A percentile compares a stretch with the other conserved stretches of the same genome.
phyloP scores from a whole-genome alignment of 2,113 vertebrate genomes.

The Sceloporus tristichus region DNA sequence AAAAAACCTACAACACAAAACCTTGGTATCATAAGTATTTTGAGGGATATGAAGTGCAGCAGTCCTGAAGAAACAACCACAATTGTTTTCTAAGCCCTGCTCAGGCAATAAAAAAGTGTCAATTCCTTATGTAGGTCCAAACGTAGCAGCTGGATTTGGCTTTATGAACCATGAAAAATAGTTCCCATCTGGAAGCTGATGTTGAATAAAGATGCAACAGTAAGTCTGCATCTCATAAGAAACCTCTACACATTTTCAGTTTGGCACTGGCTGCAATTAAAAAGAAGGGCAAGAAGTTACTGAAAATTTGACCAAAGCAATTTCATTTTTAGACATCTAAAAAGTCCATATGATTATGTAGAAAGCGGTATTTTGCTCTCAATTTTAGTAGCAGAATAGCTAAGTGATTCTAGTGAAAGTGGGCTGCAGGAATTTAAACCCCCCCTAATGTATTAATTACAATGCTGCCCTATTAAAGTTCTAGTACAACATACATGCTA shows the following conservation, averaged over 20 bases:
- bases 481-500: not conserved
- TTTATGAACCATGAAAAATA: constrained; percentile 90
- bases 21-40: constrained; percentile 73
- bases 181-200: constrained; percentile 87
- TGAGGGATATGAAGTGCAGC: constrained; percentile 72
- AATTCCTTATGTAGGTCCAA: constrained; percentile 87
- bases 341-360: not conserved
- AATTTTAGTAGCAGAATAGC: constrained; percentile 1
- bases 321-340: not conserved
- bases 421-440: constrained; percentile 19
- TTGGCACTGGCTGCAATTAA: constrained; percentile 25
- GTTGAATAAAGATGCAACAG: constrained; percentile 87
- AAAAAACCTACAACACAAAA: constrained; percentile 48
- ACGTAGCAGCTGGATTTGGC: constrained; percentile 87
- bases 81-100: constrained; percentile 82
- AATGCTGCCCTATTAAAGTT: not conserved
- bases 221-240: constrained; percentile 80
- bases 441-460: not conserved
- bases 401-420: constrained; percentile 16
- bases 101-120: constrained; percentile 82
- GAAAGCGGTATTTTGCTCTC: not conserved
- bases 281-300: not conserved
- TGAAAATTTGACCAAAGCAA: not conserved
- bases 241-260: constrained; percentile 74
- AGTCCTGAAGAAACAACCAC: constrained; percentile 78